Evolutionary conservation across 2,797 vertebrate genomes (phyloP).

Genomic region (Cossypha dichroa): DNA sequence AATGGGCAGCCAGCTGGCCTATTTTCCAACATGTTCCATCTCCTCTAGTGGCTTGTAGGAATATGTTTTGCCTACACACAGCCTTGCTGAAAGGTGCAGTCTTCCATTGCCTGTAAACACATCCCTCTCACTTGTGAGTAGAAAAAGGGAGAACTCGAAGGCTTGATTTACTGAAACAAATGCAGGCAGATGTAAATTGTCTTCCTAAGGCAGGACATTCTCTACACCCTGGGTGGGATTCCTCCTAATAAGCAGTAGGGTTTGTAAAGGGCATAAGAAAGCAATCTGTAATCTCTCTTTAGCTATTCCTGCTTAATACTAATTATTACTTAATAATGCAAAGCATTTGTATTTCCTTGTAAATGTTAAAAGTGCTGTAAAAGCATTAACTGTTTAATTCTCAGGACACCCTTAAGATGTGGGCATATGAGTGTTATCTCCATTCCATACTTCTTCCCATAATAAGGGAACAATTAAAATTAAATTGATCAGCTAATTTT

Average conservation of each 20-base stretch:
- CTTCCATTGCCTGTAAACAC: background rate
- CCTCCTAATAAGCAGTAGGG: background rate
- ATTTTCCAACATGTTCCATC: background rate
- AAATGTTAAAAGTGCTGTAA: conserved; percentile 7
- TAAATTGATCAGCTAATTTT: conserved; percentile 71
- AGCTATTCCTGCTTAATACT: conserved; percentile 16
- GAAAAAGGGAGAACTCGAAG: background rate
- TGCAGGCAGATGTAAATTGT: conserved; percentile 18
- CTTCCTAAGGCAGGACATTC: conserved; percentile 20
- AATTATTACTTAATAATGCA: conserved; percentile 40
- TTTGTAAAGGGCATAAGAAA: conserved; percentile 5
- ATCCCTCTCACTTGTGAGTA: background rate
- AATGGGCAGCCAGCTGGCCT: background rate
- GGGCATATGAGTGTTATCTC: conserved; percentile 4
- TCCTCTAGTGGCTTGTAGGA: background rate
- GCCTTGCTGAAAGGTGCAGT: background rate
- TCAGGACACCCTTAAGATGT: conserved; percentile 4
- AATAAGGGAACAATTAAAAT: conserved; percentile 75
- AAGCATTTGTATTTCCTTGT: conserved; percentile 12
- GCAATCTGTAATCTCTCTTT: background rate
- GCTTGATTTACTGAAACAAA: conserved; percentile 38
- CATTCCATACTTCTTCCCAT: conserved; percentile 60
- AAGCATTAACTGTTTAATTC: conserved; percentile 35
- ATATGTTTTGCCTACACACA: background rate
- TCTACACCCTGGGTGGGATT: background rate